Base-by-base conservation (phyloP, 1,140 invertebrate species). In the Leguminivora glycinivorella region DNA sequence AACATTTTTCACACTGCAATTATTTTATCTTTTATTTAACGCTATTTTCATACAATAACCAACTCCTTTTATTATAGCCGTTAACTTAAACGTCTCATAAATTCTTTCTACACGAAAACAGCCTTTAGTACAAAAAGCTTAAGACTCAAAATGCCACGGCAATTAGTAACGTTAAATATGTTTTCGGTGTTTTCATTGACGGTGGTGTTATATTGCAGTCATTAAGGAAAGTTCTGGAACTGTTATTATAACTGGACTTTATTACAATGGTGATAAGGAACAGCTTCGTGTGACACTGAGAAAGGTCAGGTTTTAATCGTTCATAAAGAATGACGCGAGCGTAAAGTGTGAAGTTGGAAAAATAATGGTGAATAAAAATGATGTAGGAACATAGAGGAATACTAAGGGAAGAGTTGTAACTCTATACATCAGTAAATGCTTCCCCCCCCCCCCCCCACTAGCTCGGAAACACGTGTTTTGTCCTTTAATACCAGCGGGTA, bases 41-140 rank as follows among this genome's bases (percentile, higher is more conserved):
- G 47, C 47, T 52, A 22, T 22, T 52, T 52, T 52, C 47, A 52
- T 52, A 52, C 47, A 52, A 52, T 52, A 52, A 52, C 47, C 43
- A 47, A 47, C n/a, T n/a, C 19, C 1, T 52, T 52, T 52, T 52
- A 52, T 52, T 52, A 22, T 19, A 22, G 47, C 17, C 19, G 14
- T 52, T 52, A 52, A 19, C 47, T 52, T 52, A 19, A 52, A 22
- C 7, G 17, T 52, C 6, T 43, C 47, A 52, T 52, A 52, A 52
- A 52, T 52, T 19, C 7, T 19, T 22, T n/a, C 22, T 2, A 10
- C 22, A 0, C 4, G 5, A 22, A 19, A 22, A 9, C 5, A 19
- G 2, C 7, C 19, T 22, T 52, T 52, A 52, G 19, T 52, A n/a
- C 19, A 6, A 1, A 52, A 9, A 10, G 14, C 0, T 52, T 52